Evolutionary conservation across 2,113 vertebrate species (phyloP).

Genomic region (Sisor rabdophorus): DNA sequence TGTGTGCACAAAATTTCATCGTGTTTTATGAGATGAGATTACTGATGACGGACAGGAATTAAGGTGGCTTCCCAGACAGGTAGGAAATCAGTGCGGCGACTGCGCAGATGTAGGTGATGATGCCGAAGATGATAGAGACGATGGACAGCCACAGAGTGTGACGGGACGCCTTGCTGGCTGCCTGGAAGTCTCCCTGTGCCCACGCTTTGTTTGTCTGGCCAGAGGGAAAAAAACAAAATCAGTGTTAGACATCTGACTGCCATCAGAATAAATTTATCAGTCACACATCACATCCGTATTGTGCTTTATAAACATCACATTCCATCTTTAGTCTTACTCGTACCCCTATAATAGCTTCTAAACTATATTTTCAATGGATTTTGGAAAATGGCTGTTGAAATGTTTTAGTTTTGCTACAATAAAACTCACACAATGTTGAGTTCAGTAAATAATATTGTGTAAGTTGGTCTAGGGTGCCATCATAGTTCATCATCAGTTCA

Average conservation of each 20-base stretch:
- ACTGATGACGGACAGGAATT: conserved; percentile 34
- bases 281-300: not conserved
- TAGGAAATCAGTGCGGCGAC: conserved; percentile 80
- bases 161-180: conserved; percentile 76
- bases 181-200: conserved; percentile 78
- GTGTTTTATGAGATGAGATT: conserved; percentile 17
- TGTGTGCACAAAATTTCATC: not conserved
- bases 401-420: too few relatives aligned
- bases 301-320: too few relatives aligned
- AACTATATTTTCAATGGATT: too few relatives aligned
- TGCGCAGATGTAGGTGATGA: conserved; percentile 80
- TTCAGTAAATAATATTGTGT: too few relatives aligned
- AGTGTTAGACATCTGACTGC: conserved; percentile 7
- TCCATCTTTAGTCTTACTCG: too few relatives aligned
- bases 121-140: conserved; percentile 79
- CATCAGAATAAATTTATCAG: not conserved
- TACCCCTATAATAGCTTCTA: too few relatives aligned
- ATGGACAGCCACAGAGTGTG: conserved; percentile 82
- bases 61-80: conserved; percentile 78
- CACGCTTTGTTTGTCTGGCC: conserved; percentile 83
- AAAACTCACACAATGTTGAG: too few relatives aligned
- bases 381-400: too few relatives aligned
- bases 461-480: too few relatives aligned
- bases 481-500: too few relatives aligned
- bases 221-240: conserved; percentile 15